phyloP scores from a whole-genome alignment of 2,113 vertebrate species.

The Perccottus glenii region DNA sequence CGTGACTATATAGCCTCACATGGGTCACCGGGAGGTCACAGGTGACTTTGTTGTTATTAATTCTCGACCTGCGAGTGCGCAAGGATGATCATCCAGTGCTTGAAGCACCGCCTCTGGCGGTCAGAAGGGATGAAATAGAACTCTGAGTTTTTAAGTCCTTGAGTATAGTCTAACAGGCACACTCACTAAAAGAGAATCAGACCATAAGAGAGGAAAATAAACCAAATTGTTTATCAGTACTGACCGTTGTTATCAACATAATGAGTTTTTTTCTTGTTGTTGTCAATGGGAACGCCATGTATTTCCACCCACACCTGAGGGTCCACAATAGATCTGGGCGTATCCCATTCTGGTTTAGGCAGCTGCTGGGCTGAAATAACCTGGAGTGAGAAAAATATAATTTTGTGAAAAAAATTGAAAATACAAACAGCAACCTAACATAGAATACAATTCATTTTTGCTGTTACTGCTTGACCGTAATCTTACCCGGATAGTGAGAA shows the following conservation, averaged over 20 bases:
- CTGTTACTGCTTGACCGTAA: not conserved
- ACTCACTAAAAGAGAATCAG: too few species aligned
- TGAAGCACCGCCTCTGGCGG: too few species aligned
- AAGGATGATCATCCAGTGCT: too few species aligned
- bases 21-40: too few species aligned
- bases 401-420: not conserved
- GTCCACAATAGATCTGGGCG: constrained; percentile 92
- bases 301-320: constrained; percentile 92
- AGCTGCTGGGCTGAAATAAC: constrained; percentile 96
- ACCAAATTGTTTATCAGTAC: not conserved
- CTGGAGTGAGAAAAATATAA: constrained; percentile 60
- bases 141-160: too few species aligned
- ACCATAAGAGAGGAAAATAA: too few species aligned
- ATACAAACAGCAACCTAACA: not conserved
- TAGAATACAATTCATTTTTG: not conserved
- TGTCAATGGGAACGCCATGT: constrained; percentile 84
- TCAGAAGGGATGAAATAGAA: too few species aligned
- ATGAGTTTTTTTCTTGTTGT: constrained; percentile 83
- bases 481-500: constrained; percentile 81
- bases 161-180: too few species aligned
- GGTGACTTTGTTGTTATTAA: too few species aligned
- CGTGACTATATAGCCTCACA: too few species aligned
- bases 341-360: constrained; percentile 89
- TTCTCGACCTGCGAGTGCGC: too few species aligned
- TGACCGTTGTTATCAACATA: constrained; percentile 91